Evolutionary conservation across 1,140 invertebrate species (phyloP), one percentile per base, ranked within the genome.

Genomic region (Drosophila equinoxialis): DNA sequence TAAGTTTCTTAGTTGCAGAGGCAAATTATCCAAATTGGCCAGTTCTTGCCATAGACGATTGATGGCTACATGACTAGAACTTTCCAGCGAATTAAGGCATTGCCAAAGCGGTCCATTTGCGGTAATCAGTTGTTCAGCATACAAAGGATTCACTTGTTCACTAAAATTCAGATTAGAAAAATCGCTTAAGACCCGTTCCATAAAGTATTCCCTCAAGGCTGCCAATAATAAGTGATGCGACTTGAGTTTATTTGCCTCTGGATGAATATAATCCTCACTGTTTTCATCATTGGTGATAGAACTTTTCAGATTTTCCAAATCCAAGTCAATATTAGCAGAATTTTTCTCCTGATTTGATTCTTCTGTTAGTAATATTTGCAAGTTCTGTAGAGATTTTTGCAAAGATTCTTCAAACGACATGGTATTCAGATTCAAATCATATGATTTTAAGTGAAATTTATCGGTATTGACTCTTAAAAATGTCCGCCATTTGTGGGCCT

Each of bases 91-190:
- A 6, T 81, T 86, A 0, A 91, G 58, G 14, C 91, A 76, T 1
- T 73, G 71, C 76, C 81, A 79, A 0, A 77, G 64, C 3, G 66
- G 68, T 6, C 62, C 58, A 57, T 85, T 90, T 0, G 86, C 48
- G 2, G 81, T 79, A 1, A 72, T 11, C 17, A 90, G 13, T 45
- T 89, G 77, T 6, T 91, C 90, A 2, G 65, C 72, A 41, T 86
- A 91, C 14, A 78, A 41, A 11, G 65, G 68, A 67, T 89, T 89
- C 3, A 87, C 41, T 42, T 80, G 35, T 26, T 87, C 65, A 42
- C 69, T 64, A 6, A 67, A 87, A n/a, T 86, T 77, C 1, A 0
- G 8, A 35, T 71, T 30, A 6, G 59, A 6, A 10, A 23, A 48
- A 20, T 70, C 35, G 26, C 77, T 70, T 1, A 87, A 30, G 1